Percentiles rank a stretch among this genome's conserved stretches.
Evolutionary conservation across 2,797 vertebrate genomes (phyloP).

Genomic region (Pangasius sanitwongsei): DNA sequence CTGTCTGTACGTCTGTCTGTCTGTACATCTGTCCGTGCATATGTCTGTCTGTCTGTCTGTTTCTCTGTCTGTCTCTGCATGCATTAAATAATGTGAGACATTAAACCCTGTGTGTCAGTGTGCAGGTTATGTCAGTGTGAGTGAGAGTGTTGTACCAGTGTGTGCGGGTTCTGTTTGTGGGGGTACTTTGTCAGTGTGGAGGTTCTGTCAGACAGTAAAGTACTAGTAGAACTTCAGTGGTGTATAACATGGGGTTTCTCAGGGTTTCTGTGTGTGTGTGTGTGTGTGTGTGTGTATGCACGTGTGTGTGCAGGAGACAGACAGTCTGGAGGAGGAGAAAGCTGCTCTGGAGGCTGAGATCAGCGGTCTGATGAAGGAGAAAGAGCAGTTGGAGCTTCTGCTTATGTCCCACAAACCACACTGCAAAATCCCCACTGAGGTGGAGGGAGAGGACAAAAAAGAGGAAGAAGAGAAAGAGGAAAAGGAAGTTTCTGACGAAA

Average conservation of each 20-base stretch:
- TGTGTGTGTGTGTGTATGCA: not conserved
- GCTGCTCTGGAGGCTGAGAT: constrained; percentile 87
- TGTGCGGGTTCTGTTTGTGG: not conserved
- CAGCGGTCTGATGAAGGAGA: constrained; percentile 90
- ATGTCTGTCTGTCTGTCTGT: not conserved
- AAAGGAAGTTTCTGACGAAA: constrained; percentile 74
- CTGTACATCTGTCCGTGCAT: not conserved
- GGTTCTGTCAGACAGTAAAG: not conserved
- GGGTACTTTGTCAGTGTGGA: not conserved
- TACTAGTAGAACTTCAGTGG: not conserved
- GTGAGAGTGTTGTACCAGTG: too few relatives aligned
- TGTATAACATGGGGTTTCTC: not conserved
- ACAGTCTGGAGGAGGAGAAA: constrained; percentile 90
- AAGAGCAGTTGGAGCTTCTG: constrained; percentile 91
- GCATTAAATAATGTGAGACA: not conserved
- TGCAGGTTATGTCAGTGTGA: not conserved
- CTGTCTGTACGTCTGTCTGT: not conserved
- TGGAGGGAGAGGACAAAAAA: constrained; percentile 18
- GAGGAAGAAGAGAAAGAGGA: constrained; percentile 40
- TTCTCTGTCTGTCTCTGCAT: not conserved
- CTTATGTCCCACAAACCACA: constrained; percentile 84
- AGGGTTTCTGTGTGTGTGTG: not conserved
- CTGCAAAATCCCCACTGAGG: constrained; percentile 79
- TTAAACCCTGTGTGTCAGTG: not conserved
- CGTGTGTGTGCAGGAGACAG: constrained; percentile 82